phyloP scores from a whole-genome alignment of 2,888 invertebrate genomes.

The Hartigia nigra region DNA sequence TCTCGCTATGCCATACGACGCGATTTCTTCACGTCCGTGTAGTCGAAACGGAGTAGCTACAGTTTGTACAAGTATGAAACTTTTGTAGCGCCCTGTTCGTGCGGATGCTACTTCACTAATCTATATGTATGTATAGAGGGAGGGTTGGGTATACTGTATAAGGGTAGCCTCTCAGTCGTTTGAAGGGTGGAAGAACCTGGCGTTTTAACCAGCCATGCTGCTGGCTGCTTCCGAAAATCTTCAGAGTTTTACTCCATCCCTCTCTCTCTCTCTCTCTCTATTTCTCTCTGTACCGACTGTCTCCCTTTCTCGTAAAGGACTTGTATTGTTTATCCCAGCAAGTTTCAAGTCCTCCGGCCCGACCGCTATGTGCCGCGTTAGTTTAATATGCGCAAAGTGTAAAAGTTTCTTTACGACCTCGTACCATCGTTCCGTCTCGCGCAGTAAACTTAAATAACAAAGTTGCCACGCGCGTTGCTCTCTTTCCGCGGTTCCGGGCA shows the following conservation, averaged over 20 bases:
- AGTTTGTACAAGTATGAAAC: slow-evolving; percentile 54
- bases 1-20: neutral
- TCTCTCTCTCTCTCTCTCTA: fast-evolving
- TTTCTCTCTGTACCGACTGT: neutral
- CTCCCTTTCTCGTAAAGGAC: slow-evolving; percentile 21
- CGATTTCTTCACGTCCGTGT: slow-evolving; percentile 25
- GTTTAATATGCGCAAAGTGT: slow-evolving; percentile 50
- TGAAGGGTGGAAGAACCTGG: neutral
- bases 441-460: slow-evolving; percentile 40
- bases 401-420: slow-evolving; percentile 37
- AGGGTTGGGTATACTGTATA: neutral
- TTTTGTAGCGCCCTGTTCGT: slow-evolving; percentile 42
- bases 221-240: slow-evolving; percentile 22
- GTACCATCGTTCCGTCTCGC: slow-evolving; percentile 34
- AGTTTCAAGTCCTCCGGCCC: slow-evolving; percentile 29
- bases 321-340: slow-evolving; percentile 34
- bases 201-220: slow-evolving; percentile 3
- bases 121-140: neutral
- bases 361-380: slow-evolving; percentile 25
- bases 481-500: neutral
- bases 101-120: slow-evolving; percentile 7
- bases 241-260: slow-evolving; percentile 20
- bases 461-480: slow-evolving; percentile 25
- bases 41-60: slow-evolving; percentile 47
- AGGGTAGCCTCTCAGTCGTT: neutral